Percentiles rank a stretch among this genome's conserved stretches.
Conservation (phyloP, 2,113 vertebrate genomes). For the Rhipidura dahli region DNA sequence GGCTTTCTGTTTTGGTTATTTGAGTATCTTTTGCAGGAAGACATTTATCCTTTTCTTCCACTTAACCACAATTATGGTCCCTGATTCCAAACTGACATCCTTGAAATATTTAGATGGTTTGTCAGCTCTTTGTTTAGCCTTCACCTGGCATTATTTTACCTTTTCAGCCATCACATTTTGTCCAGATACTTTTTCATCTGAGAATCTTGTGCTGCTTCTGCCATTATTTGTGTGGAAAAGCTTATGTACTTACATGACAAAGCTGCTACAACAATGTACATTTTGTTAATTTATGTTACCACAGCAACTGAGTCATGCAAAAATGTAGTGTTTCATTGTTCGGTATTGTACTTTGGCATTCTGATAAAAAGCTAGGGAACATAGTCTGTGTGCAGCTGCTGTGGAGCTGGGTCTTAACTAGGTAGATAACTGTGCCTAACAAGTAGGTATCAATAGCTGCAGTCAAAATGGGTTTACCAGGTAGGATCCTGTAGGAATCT, state of each 20-base stretch:
- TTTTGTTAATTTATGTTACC: constrained; percentile 35
- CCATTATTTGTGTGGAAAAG: not conserved
- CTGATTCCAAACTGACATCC: not conserved
- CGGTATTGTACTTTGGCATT: not conserved
- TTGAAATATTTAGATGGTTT: not conserved
- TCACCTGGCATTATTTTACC: not conserved
- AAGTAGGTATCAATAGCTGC: not conserved
- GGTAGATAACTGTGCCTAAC: rapidly evolving
- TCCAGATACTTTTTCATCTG: not conserved
- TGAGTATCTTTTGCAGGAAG: not conserved
- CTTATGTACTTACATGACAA: not conserved
- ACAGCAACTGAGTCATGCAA: constrained; percentile 21
- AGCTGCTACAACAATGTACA: not conserved
- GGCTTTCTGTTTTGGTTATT: not conserved
- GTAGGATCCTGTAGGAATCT: not conserved
- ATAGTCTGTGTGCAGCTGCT: not conserved
- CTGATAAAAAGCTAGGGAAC: not conserved
- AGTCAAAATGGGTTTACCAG: not conserved
- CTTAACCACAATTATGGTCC: not conserved
- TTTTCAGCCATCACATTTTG: not conserved
- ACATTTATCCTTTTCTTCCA: not conserved
- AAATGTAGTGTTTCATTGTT: not conserved
- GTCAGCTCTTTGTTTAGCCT: not conserved
- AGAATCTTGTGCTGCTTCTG: not conserved
- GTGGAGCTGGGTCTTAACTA: not conserved